phyloP scores from a whole-genome alignment of 1,140 invertebrate genomes.

The Heliconius melpomene region DNA sequence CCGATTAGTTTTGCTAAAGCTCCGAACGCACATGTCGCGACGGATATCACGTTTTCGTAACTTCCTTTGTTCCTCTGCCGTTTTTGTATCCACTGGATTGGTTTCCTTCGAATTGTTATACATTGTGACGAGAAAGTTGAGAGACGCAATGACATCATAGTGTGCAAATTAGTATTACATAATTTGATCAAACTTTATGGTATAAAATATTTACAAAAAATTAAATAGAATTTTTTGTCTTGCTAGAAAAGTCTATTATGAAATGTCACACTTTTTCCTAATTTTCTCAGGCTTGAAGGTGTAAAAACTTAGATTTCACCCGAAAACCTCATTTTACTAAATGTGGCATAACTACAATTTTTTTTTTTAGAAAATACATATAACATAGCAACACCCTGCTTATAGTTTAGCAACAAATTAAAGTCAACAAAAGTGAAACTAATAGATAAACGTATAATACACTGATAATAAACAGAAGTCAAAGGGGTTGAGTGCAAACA shows the following conservation, averaged over 20 bases:
- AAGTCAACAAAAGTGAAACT: neutral
- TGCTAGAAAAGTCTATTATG: no score
- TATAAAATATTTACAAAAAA: neutral
- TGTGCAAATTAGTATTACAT: neutral
- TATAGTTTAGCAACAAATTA: neutral
- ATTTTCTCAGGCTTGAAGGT: no score
- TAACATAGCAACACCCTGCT: no score
- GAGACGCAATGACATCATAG: neutral
- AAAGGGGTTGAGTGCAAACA: conserved; percentile 43
- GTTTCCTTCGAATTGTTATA: neutral
- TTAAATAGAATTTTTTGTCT: no score
- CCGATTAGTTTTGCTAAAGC: conserved; percentile 60
- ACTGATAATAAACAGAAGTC: neutral
- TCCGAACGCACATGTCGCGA: conserved; percentile 50
- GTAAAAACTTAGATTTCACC: no score
- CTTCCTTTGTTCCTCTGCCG: conserved; percentile 54
- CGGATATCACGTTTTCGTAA: conserved; percentile 69
- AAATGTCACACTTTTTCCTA: no score
- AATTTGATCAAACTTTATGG: no score
- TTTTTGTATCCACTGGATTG: conserved; percentile 24
- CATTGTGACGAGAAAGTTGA: neutral
- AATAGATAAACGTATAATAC: conserved; percentile 2
- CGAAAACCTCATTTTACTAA: no score
- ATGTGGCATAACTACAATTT: no score
- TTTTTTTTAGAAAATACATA: no score